A percentile compares a stretch with the other conserved stretches of the same genome.
Evolutionary conservation across 2,888 invertebrate genomes (phyloP).

Genomic region (Gerris lacustris): DNA sequence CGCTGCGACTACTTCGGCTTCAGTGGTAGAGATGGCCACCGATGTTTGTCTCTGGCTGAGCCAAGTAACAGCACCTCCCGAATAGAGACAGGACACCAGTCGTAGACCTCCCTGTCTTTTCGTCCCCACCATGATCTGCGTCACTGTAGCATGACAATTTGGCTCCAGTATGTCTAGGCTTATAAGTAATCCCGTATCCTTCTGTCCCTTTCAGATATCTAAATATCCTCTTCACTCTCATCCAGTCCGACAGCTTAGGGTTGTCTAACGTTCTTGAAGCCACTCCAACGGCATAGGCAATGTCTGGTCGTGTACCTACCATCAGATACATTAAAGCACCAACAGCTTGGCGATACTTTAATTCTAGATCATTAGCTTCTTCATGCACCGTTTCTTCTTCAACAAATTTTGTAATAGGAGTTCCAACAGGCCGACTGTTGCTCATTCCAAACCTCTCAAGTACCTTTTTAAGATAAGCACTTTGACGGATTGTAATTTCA

Average conservation of each 20-base stretch:
- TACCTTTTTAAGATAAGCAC: conserved; percentile 18
- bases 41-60: conserved; percentile 12
- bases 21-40: conserved; percentile 21
- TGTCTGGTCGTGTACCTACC: conserved; percentile 21
- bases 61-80: conserved; percentile 16
- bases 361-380: not conserved
- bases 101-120: conserved; percentile 26
- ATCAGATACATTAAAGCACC: conserved; percentile 19
- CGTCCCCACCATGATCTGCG: conserved; percentile 29
- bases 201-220: conserved; percentile 23
- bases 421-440: conserved; percentile 15
- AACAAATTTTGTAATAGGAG: conserved; percentile 17
- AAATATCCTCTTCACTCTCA: conserved; percentile 20
- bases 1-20: conserved; percentile 32
- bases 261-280: conserved; percentile 19
- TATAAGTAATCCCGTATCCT: conserved; percentile 20
- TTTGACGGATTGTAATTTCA: conserved; percentile 19
- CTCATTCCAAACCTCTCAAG: conserved; percentile 22
- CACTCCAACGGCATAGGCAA: conserved; percentile 22
- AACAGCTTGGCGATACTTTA: conserved; percentile 20
- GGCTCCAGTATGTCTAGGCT: conserved; percentile 3
- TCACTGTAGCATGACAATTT: conserved; percentile 27
- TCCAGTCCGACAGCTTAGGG: conserved; percentile 13
- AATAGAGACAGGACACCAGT: conserved; percentile 18
- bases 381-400: too few species aligned